Base-by-base conservation (phyloP, 2,888 invertebrate species). In the Atrina japonica region DNA sequence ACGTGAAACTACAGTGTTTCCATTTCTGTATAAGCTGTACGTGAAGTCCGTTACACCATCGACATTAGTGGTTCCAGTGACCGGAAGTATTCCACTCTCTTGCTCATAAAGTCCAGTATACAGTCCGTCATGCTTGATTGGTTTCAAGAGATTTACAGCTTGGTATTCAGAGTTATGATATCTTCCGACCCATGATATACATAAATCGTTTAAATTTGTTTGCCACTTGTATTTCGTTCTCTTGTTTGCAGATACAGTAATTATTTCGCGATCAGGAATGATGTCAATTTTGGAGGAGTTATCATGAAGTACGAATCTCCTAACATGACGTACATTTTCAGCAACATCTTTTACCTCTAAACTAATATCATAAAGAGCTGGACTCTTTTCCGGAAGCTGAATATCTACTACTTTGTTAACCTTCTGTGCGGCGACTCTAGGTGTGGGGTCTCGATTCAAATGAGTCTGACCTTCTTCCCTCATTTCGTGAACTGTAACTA, bases 81-180 rank as follows among this genome's bases (percentile, higher is more conserved):
- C 76, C 11, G 80, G 73, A n/a, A 82, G 40, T 27, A 25, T 14
- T 0, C 78, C 80, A 11, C 41, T 41, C 7, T 35, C 30, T 61
- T 82, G 80, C 25, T 82, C 80, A 70, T 82, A 82, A 9, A 66
- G 40, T 3, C 73, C 76, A 29, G 30, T 56, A 21, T 78, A 76
- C 3, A 47, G 23, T 18, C 68, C 70, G 53, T 81, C 76, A 1
- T 64, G 30, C 50, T 69, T 27, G 3, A 80, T 66, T 14, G 45
- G 58, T 3, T 43, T 47, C 3, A 80, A 47, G 14, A 76, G 50
- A 25, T 61, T 55, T 1, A 47, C n/a, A 45, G 69, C 66, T 43
- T 59, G 64, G 11, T 56, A 49, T 41, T 81, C 35, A 9, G 47
- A 30, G 40, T 66, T 67, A 30, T 61, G 53, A 45, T 67, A 67